Conservation (phyloP, 2,797 vertebrate genomes). For the Spinus pinus region DNA sequence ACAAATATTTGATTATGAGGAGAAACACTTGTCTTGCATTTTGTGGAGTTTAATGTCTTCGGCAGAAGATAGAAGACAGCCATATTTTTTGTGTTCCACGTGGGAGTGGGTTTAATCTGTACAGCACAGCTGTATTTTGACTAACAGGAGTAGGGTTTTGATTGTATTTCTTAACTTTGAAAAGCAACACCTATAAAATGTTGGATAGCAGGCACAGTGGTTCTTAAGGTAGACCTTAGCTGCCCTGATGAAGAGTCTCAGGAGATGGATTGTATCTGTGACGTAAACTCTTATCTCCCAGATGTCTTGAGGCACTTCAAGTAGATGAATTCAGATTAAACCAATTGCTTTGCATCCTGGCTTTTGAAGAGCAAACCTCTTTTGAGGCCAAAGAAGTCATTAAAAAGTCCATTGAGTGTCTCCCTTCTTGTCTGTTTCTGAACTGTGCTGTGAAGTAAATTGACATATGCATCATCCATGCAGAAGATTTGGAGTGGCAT, state of each 20-base stretch:
- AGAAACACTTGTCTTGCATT: not conserved
- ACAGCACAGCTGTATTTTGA: not conserved
- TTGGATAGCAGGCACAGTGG: not conserved
- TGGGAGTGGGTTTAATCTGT: not conserved
- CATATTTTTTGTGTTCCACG: not conserved
- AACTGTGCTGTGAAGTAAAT: not conserved
- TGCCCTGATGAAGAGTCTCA: not conserved
- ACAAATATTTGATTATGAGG: not conserved
- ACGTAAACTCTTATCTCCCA: not conserved
- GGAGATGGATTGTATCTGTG: not conserved
- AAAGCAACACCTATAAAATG: not conserved
- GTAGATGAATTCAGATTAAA: not conserved
- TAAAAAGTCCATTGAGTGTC: not conserved
- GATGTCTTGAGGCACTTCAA: not conserved
- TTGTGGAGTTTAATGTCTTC: not conserved
- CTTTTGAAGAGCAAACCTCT: not conserved
- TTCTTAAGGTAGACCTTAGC: not conserved
- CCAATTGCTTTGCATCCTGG: accelerated
- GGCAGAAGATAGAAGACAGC: not conserved
- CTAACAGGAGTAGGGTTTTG: not conserved
- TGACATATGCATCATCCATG: not conserved
- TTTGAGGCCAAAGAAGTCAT: not conserved
- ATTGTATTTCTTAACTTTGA: not conserved
- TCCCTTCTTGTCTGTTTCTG: not conserved
- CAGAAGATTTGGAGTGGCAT: not conserved